Base-by-base conservation (phyloP, 1,140 invertebrate species). In the Camponotus floridanus region DNA sequence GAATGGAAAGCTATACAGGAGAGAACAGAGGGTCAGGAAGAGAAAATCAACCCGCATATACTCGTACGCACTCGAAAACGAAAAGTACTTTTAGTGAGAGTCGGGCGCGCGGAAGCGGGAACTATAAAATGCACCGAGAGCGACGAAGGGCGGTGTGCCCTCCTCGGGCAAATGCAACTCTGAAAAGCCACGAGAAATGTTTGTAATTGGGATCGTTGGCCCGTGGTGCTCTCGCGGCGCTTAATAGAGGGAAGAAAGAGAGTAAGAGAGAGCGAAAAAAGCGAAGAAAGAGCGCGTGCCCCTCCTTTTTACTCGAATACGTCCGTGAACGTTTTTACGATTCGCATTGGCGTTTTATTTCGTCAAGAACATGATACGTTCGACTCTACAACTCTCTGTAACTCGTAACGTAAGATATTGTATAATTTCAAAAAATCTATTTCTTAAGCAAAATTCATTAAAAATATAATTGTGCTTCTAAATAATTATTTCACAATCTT, bases 161-260 rank as follows among this genome's bases (percentile, higher is more conserved):
- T 88, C 67, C 85, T 90, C 80, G 76, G 76, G 65, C 87, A 92
- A 92, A 92, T 93, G 91, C 87, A 91, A 89, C 86, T 92, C 87
- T 85, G 88, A 91, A 94, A 92, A 89, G 88, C 88, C 78, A 92
- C 90, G 88, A 93, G 92, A 92, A 93, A 93, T 94, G 92, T 94
- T 94, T 94, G 91, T 94, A 94, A 94, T 94, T 94, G 92, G 92
- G 91, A 94, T 93, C 94, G 92, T 93, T 92, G 86, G 90, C 91
- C 90, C 90, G 86, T 87, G 88, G 79, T 88, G 71, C 64, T 87
- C 76, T 59, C 83, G 26, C 18, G 76, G 57, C 31, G 33, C 59
- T 89, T 86, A 76, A 45, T 61, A 81, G 86, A 79, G 83, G 31
- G 11, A 76, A 26, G 18, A 42, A 78, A 26, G 51, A 51, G 26